Base-by-base conservation (phyloP, 2,888 invertebrate species). In the Azorinus chamasolen region DNA sequence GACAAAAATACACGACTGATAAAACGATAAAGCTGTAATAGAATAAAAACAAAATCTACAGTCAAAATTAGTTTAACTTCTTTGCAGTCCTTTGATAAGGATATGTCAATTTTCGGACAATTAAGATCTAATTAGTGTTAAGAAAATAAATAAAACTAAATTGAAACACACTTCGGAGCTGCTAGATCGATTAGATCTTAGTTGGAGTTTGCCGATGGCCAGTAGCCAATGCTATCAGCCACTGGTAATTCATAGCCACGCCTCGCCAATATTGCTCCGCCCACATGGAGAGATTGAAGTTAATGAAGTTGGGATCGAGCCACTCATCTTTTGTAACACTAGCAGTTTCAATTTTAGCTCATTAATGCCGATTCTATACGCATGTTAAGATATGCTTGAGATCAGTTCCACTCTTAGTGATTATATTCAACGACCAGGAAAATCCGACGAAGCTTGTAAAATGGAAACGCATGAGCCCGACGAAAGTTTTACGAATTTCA, bases 401-500 rank as follows among this genome's bases (percentile, higher is more conserved):
- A 32, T 45, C 10, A 39, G 54, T 43, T 43, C 61, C 18, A 16
- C 18, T 27, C 27, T 32, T 46, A 54, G 45, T 64, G 54, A 45
- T 1, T 18, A n/a, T 46, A 46, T 25, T 64, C 2, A 20, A 54
- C 32, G 32, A 6, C 32, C 32, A 32, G 5, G 10, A 10, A 32
- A 32, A 10, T 32, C 10, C 32, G 32, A 32, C 32, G 32, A 32
- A 32, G 4, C 46, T 18, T n/a, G 4, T 14, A 46, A 46, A 20
- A 46, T 46, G 20, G 20, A 46, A 46, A 46, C 46, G 12, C 43
- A 46, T 24, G 74, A 79, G 2, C 16, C 39, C 16, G 69, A 61
- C 48, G 69, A 74, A 45, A 72, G 65, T 55, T 83, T 87, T 66
- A 90, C 90, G 25, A 89, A 90, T 68, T 91, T 91, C 76, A 88